These are phyloP conservation scores for Chloebia gouldiae DNA, from an alignment of 2,113 vertebrate species.

Conservation along the genomic window DNA sequence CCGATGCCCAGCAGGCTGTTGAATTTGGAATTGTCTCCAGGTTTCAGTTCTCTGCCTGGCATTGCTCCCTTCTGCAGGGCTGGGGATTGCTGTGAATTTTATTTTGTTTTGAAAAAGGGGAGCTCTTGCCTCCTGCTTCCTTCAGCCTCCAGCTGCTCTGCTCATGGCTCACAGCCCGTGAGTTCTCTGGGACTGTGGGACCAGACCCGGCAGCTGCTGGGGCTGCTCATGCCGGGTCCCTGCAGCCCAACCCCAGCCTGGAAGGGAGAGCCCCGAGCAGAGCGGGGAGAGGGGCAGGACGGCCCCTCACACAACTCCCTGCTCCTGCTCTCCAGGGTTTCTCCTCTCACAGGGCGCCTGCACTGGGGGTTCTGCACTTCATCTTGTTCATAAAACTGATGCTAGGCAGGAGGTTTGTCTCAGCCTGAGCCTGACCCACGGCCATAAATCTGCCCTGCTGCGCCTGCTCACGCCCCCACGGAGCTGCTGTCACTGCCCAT, in stretches of 20 bases:
- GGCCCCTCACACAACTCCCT: neutral
- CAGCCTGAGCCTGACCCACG: conserved; percentile 1
- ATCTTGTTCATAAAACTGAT: conserved; percentile 44
- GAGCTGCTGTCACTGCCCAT: conserved; percentile 58
- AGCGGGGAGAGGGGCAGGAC: neutral
- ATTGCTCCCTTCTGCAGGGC: neutral
- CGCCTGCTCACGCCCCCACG: neutral
- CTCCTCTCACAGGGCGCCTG: neutral
- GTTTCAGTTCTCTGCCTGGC: neutral
- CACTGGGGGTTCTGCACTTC: conserved; percentile 45
- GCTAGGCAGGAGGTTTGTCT: conserved; percentile 54
- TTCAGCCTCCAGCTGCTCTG: neutral
- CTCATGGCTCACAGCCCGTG: neutral
- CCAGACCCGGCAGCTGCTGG: neutral
- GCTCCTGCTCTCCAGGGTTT: neutral
- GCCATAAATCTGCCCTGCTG: conserved; percentile 54
- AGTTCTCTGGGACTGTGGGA: neutral
- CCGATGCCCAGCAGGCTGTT: neutral
- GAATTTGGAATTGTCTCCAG: neutral
- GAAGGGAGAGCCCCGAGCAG: neutral
- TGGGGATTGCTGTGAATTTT: neutral
- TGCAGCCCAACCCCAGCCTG: neutral
- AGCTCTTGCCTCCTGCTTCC: neutral
- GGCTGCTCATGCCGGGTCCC: neutral
- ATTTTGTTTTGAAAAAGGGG: neutral